Evolutionary conservation across 2,888 invertebrate species (phyloP).

Genomic region (Eupithecia exiguata): DNA sequence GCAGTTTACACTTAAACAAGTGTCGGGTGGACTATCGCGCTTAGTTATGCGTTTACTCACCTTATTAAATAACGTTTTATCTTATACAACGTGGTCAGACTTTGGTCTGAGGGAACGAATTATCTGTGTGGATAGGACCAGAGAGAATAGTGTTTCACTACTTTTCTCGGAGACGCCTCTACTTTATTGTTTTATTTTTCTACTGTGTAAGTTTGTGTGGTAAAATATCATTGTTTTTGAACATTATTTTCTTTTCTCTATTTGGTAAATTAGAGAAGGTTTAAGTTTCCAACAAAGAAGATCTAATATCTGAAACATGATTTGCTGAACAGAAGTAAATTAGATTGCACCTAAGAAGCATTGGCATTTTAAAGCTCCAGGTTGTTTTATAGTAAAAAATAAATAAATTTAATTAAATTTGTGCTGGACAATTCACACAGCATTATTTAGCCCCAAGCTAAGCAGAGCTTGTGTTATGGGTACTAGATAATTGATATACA

Average conservation of each 20-base stretch:
- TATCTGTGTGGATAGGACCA: conserved; percentile 49
- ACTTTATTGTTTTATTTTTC: neutral
- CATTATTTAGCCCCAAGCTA: too few species aligned
- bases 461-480: too few species aligned
- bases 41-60: conserved; percentile 75
- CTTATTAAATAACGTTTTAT: conserved; percentile 79
- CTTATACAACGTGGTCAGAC: conserved; percentile 53
- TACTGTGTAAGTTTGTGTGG: neutral
- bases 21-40: conserved; percentile 66
- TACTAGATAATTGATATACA: too few species aligned
- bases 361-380: neutral
- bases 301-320: neutral
- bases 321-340: neutral
- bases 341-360: neutral
- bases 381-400: neutral
- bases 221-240: neutral
- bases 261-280: neutral
- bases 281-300: neutral
- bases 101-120: conserved; percentile 42
- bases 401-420: too few species aligned
- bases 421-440: too few species aligned
- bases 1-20: conserved; percentile 82
- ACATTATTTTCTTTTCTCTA: neutral
- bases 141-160: neutral
- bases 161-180: neutral